Conservation (phyloP, 2,797 vertebrate genomes). For the Malurus splendens region DNA sequence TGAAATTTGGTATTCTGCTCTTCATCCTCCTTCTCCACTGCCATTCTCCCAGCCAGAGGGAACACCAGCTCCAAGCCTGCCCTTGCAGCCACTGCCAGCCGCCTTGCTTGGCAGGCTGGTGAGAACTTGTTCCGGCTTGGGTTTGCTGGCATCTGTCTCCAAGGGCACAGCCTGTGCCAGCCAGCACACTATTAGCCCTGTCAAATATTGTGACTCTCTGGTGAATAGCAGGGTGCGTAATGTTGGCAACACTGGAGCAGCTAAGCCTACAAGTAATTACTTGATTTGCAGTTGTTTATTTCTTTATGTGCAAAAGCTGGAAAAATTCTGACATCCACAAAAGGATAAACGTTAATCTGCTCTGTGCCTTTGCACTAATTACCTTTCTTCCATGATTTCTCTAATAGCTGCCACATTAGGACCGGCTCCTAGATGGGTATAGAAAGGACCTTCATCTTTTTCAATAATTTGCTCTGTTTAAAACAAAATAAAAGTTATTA, state of each 20-base stretch:
- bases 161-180: slow-evolving; percentile 59
- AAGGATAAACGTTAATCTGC: slow-evolving; percentile 68
- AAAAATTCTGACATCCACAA: slow-evolving; percentile 67
- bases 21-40: background rate
- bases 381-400: slow-evolving; percentile 95
- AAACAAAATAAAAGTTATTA: slow-evolving; percentile 70
- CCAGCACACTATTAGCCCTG: slow-evolving; percentile 63
- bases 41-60: background rate
- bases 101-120: slow-evolving; percentile 52
- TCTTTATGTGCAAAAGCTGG: slow-evolving; percentile 66
- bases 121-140: slow-evolving; percentile 41
- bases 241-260: slow-evolving; percentile 63
- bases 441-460: slow-evolving; percentile 99
- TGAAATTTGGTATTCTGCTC: background rate
- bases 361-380: slow-evolving; percentile 71
- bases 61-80: slow-evolving; percentile 13
- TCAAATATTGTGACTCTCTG: slow-evolving; percentile 72
- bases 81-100: slow-evolving; percentile 21
- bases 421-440: slow-evolving; percentile 96
- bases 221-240: slow-evolving; percentile 61
- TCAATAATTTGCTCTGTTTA: slow-evolving; percentile 97
- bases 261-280: slow-evolving; percentile 67
- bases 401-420: slow-evolving; percentile 90
- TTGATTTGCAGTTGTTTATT: slow-evolving; percentile 67
- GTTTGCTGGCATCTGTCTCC: slow-evolving; percentile 57